Conservation (phyloP, 2,113 vertebrate species). For the Plestiodon gilberti region DNA sequence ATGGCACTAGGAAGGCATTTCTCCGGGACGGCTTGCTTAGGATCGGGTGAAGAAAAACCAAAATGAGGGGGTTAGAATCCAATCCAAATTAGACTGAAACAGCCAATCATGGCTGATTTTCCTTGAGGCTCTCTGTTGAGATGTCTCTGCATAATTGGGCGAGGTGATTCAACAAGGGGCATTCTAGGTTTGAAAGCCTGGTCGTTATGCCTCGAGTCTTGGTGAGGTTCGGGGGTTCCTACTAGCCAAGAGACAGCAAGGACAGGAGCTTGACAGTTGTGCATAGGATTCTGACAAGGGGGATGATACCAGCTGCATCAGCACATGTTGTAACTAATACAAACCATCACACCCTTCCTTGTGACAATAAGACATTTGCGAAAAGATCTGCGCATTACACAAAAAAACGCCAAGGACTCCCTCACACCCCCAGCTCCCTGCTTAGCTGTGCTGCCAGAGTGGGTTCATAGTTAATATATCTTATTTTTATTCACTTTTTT, state of each 20-base stretch:
- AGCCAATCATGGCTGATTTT: background rate
- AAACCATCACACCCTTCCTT: background rate
- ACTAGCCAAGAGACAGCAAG: background rate
- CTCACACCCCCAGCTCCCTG: background rate
- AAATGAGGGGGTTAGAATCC: background rate
- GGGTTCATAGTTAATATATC: conserved; percentile 26
- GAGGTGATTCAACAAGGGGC: background rate
- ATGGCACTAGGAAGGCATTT: background rate
- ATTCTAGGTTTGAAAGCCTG: background rate
- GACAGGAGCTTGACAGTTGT: background rate
- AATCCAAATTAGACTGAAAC: too few relatives aligned
- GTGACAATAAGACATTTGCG: too few relatives aligned
- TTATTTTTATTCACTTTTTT: conserved; percentile 59
- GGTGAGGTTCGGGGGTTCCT: background rate
- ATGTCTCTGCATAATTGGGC: background rate
- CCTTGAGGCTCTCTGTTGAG: background rate
- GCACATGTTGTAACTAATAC: background rate
- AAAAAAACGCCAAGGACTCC: conserved; percentile 4
- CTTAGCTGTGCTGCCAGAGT: conserved; percentile 41
- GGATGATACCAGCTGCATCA: background rate
- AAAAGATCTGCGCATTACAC: background rate
- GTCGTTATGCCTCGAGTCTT: background rate
- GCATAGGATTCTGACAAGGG: background rate
- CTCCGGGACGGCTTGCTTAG: background rate
- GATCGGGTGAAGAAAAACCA: background rate